Evolutionary conservation across 2,113 vertebrate species (phyloP).

Genomic region (Entomyzon cyanotis): DNA sequence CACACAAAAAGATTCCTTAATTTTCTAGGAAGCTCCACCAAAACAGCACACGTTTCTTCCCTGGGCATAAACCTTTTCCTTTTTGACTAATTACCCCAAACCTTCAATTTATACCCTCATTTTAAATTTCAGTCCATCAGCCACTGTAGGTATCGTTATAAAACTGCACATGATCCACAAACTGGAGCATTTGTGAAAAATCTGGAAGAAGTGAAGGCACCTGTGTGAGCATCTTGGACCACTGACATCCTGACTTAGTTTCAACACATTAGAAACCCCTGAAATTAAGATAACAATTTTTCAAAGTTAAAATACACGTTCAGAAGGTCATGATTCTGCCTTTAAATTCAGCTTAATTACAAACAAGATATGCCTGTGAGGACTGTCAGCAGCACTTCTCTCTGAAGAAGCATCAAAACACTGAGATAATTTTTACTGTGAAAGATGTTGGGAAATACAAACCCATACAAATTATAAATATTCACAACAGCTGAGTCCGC

Average conservation of each 20-base stretch:
- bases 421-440: not conserved
- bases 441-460: not conserved
- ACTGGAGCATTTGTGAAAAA: not conserved
- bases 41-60: not conserved
- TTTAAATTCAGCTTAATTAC: not conserved
- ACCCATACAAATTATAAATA: not conserved
- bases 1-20: not conserved
- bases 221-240: accelerated
- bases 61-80: not conserved
- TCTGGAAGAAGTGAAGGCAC: not conserved
- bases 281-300: not conserved
- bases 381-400: not conserved
- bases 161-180: not conserved
- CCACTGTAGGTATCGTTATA: accelerated
- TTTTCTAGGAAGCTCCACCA: not conserved
- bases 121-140: not conserved
- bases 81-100: not conserved
- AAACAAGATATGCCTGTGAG: not conserved
- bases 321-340: not conserved
- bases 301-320: not conserved
- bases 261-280: not conserved
- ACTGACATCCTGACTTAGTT: not conserved
- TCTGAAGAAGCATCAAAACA: not conserved
- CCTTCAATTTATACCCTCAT: not conserved
- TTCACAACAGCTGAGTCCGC: not conserved